Base-by-base conservation (phyloP, 2,797 vertebrate species). In the Sebastes umbrosus region DNA sequence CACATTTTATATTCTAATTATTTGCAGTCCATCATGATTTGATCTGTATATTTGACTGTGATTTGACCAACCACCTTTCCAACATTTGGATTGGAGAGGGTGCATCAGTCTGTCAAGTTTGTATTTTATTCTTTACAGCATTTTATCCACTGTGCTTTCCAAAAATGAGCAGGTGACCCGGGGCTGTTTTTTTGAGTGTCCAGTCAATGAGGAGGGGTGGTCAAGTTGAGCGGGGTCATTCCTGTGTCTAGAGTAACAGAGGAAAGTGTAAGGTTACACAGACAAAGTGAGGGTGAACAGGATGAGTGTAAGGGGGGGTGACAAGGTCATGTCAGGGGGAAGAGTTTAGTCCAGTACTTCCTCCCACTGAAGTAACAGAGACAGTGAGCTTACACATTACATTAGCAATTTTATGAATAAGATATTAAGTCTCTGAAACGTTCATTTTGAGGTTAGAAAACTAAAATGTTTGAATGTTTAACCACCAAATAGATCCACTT, bases 241-340 rank as follows among this genome's bases (percentile, higher is more conserved):
- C 55, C 32, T 77, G 29, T 89, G 83, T 86, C 75, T 83, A 77
- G 57, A 67, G 72, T 82, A 69, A 86, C 84, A 89, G 59, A 64
- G 80, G 27, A 8, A 22, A 25, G 88, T 79, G 62, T 92, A 72
- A 66, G 55, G 73, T 94, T 92, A 89, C 91, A 73, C 46, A 55
- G 50, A 75, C 57, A 75, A 66, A 82, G 68, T 50, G 22, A 69
- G 39, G 58, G 46, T 76, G 84, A 85, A 76, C 57, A 25, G 50
- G 77, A 69, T 75, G 57, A 79, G 76, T 34, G 59, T 29, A 6
- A 32, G 31, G 50, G 57, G 85, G 83, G 72, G 58, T 87, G 50
- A 84, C 86, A 85, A 80, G 87, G 82, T 90, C 84, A 88, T 10
- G 20, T 3, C 36, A 14, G 67, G 70, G 39, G 39, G 34, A 84